phyloP scores from a whole-genome alignment of 2,888 invertebrate species.

The Pyralis farinalis region DNA sequence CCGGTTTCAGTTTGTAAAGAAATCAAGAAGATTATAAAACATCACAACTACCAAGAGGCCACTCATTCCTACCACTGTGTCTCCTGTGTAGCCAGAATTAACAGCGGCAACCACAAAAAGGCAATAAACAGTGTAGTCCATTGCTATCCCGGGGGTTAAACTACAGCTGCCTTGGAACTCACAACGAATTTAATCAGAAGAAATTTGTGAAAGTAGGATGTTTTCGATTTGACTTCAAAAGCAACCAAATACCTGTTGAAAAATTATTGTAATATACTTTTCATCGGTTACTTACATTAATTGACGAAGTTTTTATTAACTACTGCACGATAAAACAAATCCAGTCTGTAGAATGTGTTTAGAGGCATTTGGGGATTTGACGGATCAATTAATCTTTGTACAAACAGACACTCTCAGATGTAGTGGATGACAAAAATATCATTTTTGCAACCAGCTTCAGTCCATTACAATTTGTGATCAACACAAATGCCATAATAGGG shows the following conservation, averaged over 20 bases:
- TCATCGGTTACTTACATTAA: conserved; percentile 7
- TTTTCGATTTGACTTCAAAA: no score
- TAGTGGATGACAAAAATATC: not conserved
- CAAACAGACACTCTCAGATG: conserved; percentile 9
- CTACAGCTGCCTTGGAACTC: no score
- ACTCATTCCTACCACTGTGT: no score
- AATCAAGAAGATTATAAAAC: no score
- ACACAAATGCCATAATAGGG: not conserved
- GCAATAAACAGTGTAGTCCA: no score
- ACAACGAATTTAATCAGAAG: no score
- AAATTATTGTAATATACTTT: conserved; percentile 12
- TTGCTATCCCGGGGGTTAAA: no score
- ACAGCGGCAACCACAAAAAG: no score
- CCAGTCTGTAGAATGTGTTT: conserved; percentile 5
- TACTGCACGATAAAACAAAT: conserved; percentile 6
- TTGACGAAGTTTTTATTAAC: conserved; percentile 1
- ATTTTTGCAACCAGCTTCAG: conserved; percentile 8
- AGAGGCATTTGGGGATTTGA: conserved; percentile 13
- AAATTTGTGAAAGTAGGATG: no score
- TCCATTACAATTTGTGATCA: conserved; percentile 4
- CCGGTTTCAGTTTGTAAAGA: no score
- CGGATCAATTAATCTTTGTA: conserved; percentile 9
- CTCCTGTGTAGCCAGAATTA: no score
- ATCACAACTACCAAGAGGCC: no score
- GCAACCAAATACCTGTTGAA: conserved; percentile 6